Base-by-base conservation (phyloP, 2,888 invertebrate species). In the Sclerodermus sp. region DNA sequence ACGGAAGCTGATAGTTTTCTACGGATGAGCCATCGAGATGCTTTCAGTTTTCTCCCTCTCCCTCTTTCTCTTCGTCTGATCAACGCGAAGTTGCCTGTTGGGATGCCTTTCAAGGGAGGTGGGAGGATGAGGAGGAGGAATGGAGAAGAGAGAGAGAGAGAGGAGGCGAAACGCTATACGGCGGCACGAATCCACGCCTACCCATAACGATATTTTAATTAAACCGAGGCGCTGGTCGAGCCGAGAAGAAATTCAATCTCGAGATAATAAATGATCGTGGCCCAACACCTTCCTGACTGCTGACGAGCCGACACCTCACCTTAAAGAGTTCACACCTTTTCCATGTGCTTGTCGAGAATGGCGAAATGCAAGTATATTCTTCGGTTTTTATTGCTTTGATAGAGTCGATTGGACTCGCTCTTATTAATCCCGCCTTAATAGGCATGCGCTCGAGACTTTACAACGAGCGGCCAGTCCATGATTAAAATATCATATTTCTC, bases 151-250 rank as follows among this genome's bases (percentile, higher is more conserved):
- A 46, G 23, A 23, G 8, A 49, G 47, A 42, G 47, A 45, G 47
- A 51, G 42, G 49, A 55, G 57, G 50, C 51, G 50, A 62, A 61
- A 67, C 63, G 60, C 59, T 66, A 65, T 66, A 66, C 65, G 54
- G 72, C 67, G 68, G 67, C 69, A 62, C 64, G 68, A 70, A 70
- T 74, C 73, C 74, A 75, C 77, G 77, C 77, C 77, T 74, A 77
- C 77, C 74, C 73, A 75, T 78, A 78, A 77, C 76, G 77, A 78
- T 78, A 77, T 77, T 78, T 78, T 77, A 78, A 78, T 77, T 78
- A 77, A 77, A 75, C 71, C 72, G 68, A 68, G 68, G 70, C 71
- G 62, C 63, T 65, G 62, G 65, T 49, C 64, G 66, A 63, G 65
- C 67, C 65, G 66, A 66, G 67, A 67, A 76, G 74, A 77, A 78